Evolutionary conservation across 2,797 vertebrate species (phyloP).

Genomic region (Enteromius paludinosus): DNA sequence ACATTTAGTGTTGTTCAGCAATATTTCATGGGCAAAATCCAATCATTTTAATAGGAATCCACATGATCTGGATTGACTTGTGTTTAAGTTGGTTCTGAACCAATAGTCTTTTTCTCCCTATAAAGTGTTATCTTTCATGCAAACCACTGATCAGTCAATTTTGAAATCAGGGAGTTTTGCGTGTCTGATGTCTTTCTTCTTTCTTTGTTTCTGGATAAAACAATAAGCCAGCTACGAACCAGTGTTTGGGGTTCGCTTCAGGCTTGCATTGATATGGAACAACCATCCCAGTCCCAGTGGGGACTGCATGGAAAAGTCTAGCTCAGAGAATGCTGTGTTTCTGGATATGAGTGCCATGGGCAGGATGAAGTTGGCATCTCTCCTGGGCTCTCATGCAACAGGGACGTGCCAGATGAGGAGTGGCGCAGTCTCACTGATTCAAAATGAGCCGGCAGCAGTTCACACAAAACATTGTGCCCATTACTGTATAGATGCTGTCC

Average conservation of each 20-base stretch:
- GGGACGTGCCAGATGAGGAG: constrained; percentile 43
- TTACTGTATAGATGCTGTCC: constrained; percentile 18
- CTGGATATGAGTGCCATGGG: constrained; percentile 32
- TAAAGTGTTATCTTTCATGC: background rate
- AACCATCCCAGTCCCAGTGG: constrained; percentile 28
- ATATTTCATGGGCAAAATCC: background rate
- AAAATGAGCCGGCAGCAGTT: constrained; percentile 38
- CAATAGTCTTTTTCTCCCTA: background rate
- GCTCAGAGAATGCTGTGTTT: constrained; percentile 20
- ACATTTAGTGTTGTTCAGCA: background rate
- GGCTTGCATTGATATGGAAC: constrained; percentile 38
- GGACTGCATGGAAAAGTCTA: constrained; percentile 35
- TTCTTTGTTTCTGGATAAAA: constrained; percentile 16
- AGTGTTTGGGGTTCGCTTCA: constrained; percentile 33
- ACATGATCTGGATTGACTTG: background rate
- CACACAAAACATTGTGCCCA: constrained; percentile 25
- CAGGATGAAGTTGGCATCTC: constrained; percentile 27
- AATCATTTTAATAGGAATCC: background rate
- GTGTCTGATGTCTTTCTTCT: constrained; percentile 15
- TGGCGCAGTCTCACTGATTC: constrained; percentile 28
- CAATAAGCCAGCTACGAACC: constrained; percentile 8
- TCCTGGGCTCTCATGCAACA: constrained; percentile 36
- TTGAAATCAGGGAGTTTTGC: background rate
- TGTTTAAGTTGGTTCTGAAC: background rate
- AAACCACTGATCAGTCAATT: background rate